Conservation (phyloP, 2,113 vertebrate species). For the Xerus inauris region DNA sequence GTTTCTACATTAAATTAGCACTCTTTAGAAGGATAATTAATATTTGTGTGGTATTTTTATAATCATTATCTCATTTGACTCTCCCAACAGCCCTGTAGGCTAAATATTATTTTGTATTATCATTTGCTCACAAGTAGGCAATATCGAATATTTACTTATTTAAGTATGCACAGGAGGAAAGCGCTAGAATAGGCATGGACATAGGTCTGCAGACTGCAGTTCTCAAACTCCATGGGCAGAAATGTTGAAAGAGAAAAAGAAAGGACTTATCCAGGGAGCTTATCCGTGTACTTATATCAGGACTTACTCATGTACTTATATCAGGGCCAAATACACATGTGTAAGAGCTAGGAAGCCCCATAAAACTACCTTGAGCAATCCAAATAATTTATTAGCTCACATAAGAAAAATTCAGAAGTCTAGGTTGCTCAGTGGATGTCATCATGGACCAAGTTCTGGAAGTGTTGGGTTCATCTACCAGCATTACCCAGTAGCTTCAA, state of each 20-base stretch:
- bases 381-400: background rate
- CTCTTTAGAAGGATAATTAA: background rate
- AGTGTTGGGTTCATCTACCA: background rate
- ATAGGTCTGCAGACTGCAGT: background rate
- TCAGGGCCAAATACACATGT: background rate
- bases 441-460: background rate
- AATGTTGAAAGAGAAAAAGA: background rate
- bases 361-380: background rate
- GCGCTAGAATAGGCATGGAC: background rate
- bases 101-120: background rate
- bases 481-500: background rate
- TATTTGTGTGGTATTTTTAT: background rate
- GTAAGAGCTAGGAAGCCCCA: background rate
- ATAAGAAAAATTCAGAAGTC: background rate
- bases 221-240: background rate
- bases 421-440: background rate
- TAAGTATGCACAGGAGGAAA: background rate
- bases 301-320: background rate
- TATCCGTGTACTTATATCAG: background rate
- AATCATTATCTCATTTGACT: background rate
- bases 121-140: background rate
- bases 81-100: background rate
- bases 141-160: background rate
- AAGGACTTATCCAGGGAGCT: background rate
- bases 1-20: conserved; percentile 4